Conservation (phyloP, 2,888 invertebrate species). For the Anthoptus insignis region DNA sequence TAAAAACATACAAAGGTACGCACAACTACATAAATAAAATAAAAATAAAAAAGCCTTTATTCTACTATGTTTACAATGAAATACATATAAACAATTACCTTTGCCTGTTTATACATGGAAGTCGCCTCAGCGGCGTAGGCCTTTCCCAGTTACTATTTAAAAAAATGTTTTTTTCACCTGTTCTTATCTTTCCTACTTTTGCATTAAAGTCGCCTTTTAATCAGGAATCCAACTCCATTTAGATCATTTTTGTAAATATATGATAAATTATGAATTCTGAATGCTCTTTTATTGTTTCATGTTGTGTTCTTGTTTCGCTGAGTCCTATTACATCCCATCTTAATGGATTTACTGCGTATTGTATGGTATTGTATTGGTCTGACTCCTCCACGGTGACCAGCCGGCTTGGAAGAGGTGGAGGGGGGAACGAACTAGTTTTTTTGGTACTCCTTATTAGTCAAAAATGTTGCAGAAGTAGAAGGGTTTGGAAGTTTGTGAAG, state of each 20-base stretch:
- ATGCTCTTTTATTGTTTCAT: conserved; percentile 46
- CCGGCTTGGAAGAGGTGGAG: conserved; percentile 34
- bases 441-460: neutral
- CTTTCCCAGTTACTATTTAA: no score
- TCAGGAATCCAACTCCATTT: conserved; percentile 49
- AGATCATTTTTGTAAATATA: conserved; percentile 38
- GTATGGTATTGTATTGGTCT: conserved; percentile 12
- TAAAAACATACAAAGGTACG: no score
- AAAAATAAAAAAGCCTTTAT: no score
- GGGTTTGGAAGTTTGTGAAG: conserved; percentile 35
- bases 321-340: conserved; percentile 49
- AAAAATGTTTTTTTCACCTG: conserved; percentile 36
- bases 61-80: no score
- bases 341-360: conserved; percentile 35
- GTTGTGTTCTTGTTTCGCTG: conserved; percentile 45
- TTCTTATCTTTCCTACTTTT: conserved; percentile 31
- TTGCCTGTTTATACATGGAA: no score
- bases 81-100: no score
- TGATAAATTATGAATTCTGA: conserved; percentile 47
- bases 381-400: conserved; percentile 30
- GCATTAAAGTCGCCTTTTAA: conserved; percentile 42
- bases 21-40: no score
- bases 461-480: conserved; percentile 28
- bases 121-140: no score
- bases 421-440: conserved; percentile 18